Base-by-base conservation (phyloP, 2,888 invertebrate genomes). In the Papilio elwesi region DNA sequence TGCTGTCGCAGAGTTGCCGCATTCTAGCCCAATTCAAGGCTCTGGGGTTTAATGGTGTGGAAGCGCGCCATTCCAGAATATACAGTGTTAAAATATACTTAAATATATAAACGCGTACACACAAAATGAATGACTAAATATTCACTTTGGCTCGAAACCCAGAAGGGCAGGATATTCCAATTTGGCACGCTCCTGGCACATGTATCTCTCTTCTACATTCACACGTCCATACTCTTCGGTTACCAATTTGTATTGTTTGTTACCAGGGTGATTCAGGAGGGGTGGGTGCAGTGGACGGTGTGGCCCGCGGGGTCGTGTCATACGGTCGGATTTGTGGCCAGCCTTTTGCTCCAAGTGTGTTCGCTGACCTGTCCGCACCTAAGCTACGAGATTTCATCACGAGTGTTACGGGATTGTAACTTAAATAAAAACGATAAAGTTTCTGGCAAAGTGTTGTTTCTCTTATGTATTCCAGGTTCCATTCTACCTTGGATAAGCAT, bases 201-300 rank as follows among this genome's bases (percentile, higher is more conserved):
- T 6, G 0, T 43, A 43, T 6, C 43, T 7, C 43, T 9, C 43
- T 43, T 43, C 9, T 43, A 43, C 26, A 26, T 26, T 26, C 26
- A 26, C 26, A 4, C 26, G 4, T 26, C 26, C 4, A 26, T 26
- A 4, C 26, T 26, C 26, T 43, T 6, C 9, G 43, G 9, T 43
- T 9, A 43, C 43, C 43, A 43, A 49, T 49, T 49, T 49, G 7
- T 38, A 38, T 59, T 66, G 12, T 13, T 13, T 66, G 26, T 11
- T 11, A 65, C 66, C 79, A 90, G 90, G 90, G 90, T 75, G 90
- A 91, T 73, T 89, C 90, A 0, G 90, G 91, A 6, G 90, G 91
- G 1, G 85, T 89, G 1, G 90, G 88, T 0, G 81, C 87, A 0
- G 87, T 89, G 66, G 86, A 90, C 48, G 87, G 85, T 0, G 75